These are phyloP conservation scores for Aspiorhynchus laticeps DNA, from an alignment of 2,113 vertebrate genomes.

Conservation along the genomic window DNA sequence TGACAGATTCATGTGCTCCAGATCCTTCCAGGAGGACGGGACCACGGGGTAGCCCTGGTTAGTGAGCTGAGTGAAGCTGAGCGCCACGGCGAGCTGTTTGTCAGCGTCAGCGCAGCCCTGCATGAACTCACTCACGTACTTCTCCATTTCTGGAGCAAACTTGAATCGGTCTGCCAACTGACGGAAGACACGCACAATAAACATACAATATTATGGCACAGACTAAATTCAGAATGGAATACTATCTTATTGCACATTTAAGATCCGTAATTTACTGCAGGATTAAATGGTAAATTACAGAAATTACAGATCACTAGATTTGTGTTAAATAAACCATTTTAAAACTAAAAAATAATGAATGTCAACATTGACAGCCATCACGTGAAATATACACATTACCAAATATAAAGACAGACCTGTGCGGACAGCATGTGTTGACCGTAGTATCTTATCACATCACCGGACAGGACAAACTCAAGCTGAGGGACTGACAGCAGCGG, in stretches of 20 bases:
- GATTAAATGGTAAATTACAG: not conserved
- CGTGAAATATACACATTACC: not conserved
- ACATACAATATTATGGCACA: slow-evolving; percentile 55
- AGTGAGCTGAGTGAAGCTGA: slow-evolving; percentile 85
- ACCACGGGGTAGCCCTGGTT: slow-evolving; percentile 85
- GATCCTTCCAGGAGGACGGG: slow-evolving; percentile 80
- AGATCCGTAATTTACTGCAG: not conserved
- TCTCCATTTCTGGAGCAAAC: slow-evolving; percentile 88
- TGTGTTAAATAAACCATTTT: not conserved
- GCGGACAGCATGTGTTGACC: slow-evolving; percentile 81
- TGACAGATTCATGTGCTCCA: slow-evolving; percentile 76
- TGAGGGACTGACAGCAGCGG: slow-evolving; percentile 82
- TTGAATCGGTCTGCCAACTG: slow-evolving; percentile 82
- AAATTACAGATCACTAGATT: no score
- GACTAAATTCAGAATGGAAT: not conserved
- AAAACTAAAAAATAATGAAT: not conserved
- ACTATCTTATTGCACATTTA: not conserved
- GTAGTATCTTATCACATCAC: slow-evolving; percentile 85
- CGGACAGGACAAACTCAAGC: slow-evolving; percentile 82
- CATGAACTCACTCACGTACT: slow-evolving; percentile 81
- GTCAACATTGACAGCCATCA: not conserved
- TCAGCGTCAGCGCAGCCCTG: slow-evolving; percentile 77
- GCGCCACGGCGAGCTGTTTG: slow-evolving; percentile 80
- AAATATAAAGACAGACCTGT: slow-evolving; percentile 77
- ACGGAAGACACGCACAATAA: slow-evolving; percentile 71